Evolutionary conservation across 2,797 vertebrate species (phyloP).

Genomic region (Lindbergichthys nudifrons): DNA sequence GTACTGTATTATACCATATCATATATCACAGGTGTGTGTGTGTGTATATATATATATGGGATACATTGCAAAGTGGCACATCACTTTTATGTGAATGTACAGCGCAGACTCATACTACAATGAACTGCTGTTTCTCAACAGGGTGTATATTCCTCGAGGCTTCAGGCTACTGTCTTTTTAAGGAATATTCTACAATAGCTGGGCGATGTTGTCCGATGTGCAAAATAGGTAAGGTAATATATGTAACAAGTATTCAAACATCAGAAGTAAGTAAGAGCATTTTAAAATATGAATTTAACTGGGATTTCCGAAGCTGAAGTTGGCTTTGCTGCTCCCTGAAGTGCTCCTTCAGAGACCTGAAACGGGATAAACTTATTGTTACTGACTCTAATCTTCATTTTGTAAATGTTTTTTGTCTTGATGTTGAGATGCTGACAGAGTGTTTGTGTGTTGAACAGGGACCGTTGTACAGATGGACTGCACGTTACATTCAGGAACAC

Average conservation of each 20-base stretch:
- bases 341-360: background rate
- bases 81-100: too few relatives aligned
- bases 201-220: slow-evolving; percentile 45
- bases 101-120: background rate
- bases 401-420: background rate
- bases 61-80: too few relatives aligned
- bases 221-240: too few relatives aligned
- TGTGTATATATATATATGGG: too few relatives aligned
- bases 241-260: too few relatives aligned
- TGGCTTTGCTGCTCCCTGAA: too few relatives aligned
- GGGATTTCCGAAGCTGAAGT: too few relatives aligned
- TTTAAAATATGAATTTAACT: too few relatives aligned
- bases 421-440: background rate
- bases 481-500: background rate
- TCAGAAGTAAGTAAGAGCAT: too few relatives aligned
- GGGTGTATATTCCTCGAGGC: accelerated
- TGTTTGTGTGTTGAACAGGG: slow-evolving; percentile 42
- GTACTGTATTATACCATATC: too few relatives aligned
- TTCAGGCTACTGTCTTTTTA: accelerated
- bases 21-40: too few relatives aligned
- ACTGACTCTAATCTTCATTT: background rate
- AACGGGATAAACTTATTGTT: background rate
- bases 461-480: slow-evolving; percentile 43
- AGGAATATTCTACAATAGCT: accelerated
- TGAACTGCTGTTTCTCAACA: background rate